These are phyloP conservation scores for Galerucella pusilla DNA, from an alignment of 2,888 invertebrate genomes.

Conservation along the genomic window DNA sequence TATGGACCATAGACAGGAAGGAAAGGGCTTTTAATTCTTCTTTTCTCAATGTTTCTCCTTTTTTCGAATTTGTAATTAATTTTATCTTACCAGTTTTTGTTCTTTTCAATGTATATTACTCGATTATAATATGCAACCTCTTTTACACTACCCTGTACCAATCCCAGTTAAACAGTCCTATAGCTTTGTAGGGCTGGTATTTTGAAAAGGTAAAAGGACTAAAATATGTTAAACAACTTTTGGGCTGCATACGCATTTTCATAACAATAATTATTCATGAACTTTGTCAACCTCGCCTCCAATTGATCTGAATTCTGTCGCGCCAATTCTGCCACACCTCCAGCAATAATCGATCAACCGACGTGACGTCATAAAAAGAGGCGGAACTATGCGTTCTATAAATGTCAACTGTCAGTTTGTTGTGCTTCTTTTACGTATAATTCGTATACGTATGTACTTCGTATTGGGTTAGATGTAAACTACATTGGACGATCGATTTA, in stretches of 20 bases:
- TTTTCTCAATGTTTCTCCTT: too few relatives aligned
- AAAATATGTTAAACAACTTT: neutral
- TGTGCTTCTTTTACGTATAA: neutral
- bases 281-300: slow-evolving; percentile 16
- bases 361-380: slow-evolving; percentile 22
- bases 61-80: too few relatives aligned
- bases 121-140: too few relatives aligned
- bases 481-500: neutral
- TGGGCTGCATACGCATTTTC: neutral
- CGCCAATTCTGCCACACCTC: slow-evolving; percentile 19
- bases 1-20: neutral
- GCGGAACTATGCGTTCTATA: neutral
- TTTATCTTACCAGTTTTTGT: neutral
- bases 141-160: too few relatives aligned
- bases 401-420: neutral
- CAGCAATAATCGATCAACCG: slow-evolving; percentile 25
- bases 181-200: neutral
- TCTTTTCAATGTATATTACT: neutral
- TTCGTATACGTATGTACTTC: neutral
- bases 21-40: too few relatives aligned
- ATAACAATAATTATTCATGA: neutral
- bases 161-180: neutral
- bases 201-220: neutral
- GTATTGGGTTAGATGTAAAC: neutral
- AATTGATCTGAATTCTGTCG: neutral